Percentiles rank a stretch among this genome's conserved stretches.
Conservation (phyloP, 2,888 invertebrate genomes). For the Phorcus lineatus region DNA sequence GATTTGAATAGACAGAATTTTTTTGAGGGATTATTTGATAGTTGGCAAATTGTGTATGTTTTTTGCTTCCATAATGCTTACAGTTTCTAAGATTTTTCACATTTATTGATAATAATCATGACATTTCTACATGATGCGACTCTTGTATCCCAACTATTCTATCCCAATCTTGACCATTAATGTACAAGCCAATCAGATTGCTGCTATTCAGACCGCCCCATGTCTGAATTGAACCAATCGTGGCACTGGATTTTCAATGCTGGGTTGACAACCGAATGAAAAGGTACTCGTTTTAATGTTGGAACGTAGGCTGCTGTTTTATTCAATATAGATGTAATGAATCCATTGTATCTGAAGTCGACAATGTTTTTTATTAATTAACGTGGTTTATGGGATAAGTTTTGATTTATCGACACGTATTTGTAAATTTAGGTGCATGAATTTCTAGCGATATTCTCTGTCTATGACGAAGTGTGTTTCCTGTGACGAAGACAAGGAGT, state of each 20-base stretch:
- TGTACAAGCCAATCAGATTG: neutral
- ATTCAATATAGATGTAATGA: neutral
- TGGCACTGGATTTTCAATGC: neutral
- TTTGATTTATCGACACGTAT: constrained; percentile 22
- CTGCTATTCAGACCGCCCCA: constrained; percentile 19
- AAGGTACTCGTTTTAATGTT: constrained; percentile 14
- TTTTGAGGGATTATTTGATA: neutral
- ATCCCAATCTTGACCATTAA: too few relatives aligned
- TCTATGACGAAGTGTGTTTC: neutral
- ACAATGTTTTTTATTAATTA: neutral
- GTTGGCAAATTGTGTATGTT: neutral
- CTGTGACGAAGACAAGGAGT: too few relatives aligned
- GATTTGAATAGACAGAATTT: too few relatives aligned
- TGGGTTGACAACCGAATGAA: neutral
- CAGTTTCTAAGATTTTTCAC: neutral
- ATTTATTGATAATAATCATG: neutral
- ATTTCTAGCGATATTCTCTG: constrained; percentile 14
- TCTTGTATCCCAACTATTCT: too few relatives aligned
- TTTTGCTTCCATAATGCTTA: neutral
- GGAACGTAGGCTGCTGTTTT: constrained; percentile 9
- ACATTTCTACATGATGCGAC: neutral
- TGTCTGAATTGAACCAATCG: constrained; percentile 19
- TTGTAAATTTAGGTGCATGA: constrained; percentile 21
- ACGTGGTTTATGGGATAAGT: constrained; percentile 11
- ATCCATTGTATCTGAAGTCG: constrained; percentile 4